Evolutionary conservation across 2,113 vertebrate species (phyloP).

Genomic region (Mustela nigripes): DNA sequence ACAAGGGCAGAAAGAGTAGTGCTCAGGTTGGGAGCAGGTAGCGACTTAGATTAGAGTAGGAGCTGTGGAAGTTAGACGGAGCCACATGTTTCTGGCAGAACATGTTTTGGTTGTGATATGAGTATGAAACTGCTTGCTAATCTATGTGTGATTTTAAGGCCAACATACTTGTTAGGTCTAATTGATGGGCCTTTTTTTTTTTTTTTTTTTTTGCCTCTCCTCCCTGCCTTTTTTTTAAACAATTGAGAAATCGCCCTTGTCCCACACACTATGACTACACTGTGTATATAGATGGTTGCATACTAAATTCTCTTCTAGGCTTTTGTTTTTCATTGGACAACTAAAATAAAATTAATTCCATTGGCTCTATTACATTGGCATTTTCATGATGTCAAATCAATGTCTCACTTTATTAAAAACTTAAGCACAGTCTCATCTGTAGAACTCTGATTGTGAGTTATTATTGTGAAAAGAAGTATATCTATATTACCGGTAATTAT

Average conservation of each 20-base stretch:
- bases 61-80: not conserved
- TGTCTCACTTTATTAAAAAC: not conserved
- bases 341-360: not conserved
- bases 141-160: not conserved
- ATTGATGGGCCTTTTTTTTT: not conserved
- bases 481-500: not conserved
- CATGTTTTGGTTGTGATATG: not conserved
- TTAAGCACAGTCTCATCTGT: not conserved
- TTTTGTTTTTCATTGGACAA: not conserved
- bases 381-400: not conserved
- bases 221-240: not conserved
- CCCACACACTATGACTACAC: not conserved
- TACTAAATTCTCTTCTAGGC: not conserved
- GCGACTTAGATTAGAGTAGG: not conserved
- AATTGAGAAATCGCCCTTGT: not conserved
- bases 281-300: not conserved
- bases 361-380: not conserved
- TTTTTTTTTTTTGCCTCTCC: not conserved
- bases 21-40: not conserved
- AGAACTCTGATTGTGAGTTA: not conserved
- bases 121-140: not conserved
- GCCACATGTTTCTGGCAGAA: not conserved
- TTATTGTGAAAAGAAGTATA: not conserved
- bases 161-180: not conserved
- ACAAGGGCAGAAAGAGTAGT: not conserved